Evolutionary conservation across 1,140 invertebrate species (phyloP), one percentile per base, ranked within the genome.

Genomic region (Aleiodes sp.): DNA sequence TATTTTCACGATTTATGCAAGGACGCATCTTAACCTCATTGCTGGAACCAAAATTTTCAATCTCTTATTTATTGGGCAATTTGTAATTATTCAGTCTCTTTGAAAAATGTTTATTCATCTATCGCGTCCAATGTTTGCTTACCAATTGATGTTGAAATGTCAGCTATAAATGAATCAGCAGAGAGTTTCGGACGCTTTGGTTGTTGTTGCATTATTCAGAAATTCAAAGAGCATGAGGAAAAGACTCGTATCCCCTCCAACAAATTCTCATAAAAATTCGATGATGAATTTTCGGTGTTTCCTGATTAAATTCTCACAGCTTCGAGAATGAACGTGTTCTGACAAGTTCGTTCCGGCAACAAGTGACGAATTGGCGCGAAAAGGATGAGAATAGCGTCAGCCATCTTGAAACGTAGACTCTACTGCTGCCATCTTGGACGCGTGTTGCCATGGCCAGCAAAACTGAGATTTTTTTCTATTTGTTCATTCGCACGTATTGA

Each of bases 81-180:
- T 52, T 16, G 19, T 52, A 21, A 21, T 52, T n/a, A n/a, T n/a
- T n/a, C n/a, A n/a, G n/a, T n/a, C n/a, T n/a, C n/a, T n/a, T n/a
- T n/a, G n/a, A n/a, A n/a, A n/a, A n/a, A n/a, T n/a, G n/a, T n/a
- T n/a, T n/a, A n/a, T n/a, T n/a, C n/a, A n/a, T n/a, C n/a, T n/a
- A n/a, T n/a, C n/a, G n/a, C n/a, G n/a, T n/a, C n/a, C n/a, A n/a
- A 21, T 59, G n/a, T 59, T 14, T 12, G 24, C 33, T 29, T 37
- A 68, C 65, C 65, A 43, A 68, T 60, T 10, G 65, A 61, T 6
- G 35, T 6, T 1, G 65, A 57, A 31, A 68, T 60, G n/a, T 28
- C 65, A 24, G 21, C 8, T n/a, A 57, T 21, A 21, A 19, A 8
- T 8, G 52, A 59, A 16, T 68, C 65, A 46, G 7, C 29, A 12